Evolutionary conservation across 2,113 vertebrate genomes (phyloP).

Genomic region (Alligator mississippiensis): DNA sequence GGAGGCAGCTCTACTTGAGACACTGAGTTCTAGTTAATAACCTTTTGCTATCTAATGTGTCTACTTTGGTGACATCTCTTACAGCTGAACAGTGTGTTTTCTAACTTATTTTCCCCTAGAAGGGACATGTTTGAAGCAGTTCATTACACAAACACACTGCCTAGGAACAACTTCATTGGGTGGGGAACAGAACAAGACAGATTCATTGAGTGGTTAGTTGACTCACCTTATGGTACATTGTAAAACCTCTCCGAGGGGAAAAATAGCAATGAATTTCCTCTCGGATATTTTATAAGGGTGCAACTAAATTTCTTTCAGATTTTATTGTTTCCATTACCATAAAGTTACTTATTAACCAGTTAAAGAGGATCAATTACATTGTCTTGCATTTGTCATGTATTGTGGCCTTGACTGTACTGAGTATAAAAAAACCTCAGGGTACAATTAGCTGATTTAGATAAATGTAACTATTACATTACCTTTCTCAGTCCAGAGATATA

Average conservation of each 20-base stretch:
- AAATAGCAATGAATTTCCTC: slow-evolving; percentile 1
- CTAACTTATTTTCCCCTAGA: neutral
- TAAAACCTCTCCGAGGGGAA: neutral
- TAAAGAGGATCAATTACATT: neutral
- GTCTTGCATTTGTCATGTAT: neutral
- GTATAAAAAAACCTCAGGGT: neutral
- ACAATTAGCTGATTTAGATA: neutral
- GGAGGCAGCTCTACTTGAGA: slow-evolving; percentile 39
- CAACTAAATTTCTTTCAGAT: neutral
- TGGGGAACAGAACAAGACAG: neutral
- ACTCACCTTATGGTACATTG: slow-evolving; percentile 10
- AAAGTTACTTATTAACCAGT: neutral
- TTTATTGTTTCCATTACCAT: slow-evolving; percentile 5
- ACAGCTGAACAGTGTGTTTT: slow-evolving; percentile 39
- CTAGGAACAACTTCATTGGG: slow-evolving; percentile 13
- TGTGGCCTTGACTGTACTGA: neutral
- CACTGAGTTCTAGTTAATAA: slow-evolving; percentile 61
- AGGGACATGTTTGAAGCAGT: slow-evolving; percentile 39
- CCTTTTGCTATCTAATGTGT: slow-evolving; percentile 47
- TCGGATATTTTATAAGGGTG: neutral
- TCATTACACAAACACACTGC: slow-evolving; percentile 26
- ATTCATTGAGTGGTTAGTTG: neutral
- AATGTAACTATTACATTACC: neutral
- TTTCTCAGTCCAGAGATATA: neutral
- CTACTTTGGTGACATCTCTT: slow-evolving; percentile 36